Evolutionary conservation across 2,888 invertebrate genomes (phyloP).

Genomic region (Unio pictorum): DNA sequence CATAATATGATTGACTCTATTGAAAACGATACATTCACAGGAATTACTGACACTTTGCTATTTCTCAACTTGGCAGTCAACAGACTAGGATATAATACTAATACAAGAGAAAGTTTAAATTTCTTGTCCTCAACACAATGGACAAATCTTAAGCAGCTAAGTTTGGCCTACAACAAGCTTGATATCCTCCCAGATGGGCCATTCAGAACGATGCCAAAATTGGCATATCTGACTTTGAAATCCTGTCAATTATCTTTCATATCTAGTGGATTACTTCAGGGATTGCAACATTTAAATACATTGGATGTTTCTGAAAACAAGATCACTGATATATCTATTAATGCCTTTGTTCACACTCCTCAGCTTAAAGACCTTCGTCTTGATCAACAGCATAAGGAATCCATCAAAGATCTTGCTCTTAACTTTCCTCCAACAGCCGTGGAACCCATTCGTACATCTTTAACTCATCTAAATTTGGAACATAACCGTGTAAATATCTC

Average conservation of each 20-base stretch:
- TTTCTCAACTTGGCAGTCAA: constrained; percentile 15
- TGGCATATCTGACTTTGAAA: constrained; percentile 41
- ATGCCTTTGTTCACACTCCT: constrained; percentile 37
- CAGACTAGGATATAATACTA: background rate
- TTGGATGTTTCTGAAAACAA: constrained; percentile 50
- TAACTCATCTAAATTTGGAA: constrained; percentile 68
- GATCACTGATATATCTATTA: constrained; percentile 33
- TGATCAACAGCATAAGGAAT: constrained; percentile 13
- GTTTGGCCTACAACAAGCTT: constrained; percentile 25
- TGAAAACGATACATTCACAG: constrained; percentile 16
- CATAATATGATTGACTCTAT: constrained; percentile 24
- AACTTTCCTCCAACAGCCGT: constrained; percentile 32
- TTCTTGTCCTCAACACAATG: constrained; percentile 19
- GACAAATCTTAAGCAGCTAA: constrained; percentile 30
- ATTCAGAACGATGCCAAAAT: constrained; percentile 41
- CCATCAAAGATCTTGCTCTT: constrained; percentile 1
- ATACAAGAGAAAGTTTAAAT: background rate
- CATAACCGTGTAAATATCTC: constrained; percentile 23
- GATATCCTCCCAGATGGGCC: constrained; percentile 23
- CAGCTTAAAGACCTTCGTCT: constrained; percentile 40
- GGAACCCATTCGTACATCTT: constrained; percentile 50
- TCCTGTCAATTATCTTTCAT: constrained; percentile 38
- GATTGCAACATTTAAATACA: constrained; percentile 37
- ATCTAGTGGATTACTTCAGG: constrained; percentile 43
- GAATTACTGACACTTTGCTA: constrained; percentile 18